A percentile compares a stretch with the other conserved stretches of the same genome.
These are phyloP conservation scores for Poliocrania exsul DNA, from an alignment of 2,797 vertebrate species.

Conservation along the genomic window DNA sequence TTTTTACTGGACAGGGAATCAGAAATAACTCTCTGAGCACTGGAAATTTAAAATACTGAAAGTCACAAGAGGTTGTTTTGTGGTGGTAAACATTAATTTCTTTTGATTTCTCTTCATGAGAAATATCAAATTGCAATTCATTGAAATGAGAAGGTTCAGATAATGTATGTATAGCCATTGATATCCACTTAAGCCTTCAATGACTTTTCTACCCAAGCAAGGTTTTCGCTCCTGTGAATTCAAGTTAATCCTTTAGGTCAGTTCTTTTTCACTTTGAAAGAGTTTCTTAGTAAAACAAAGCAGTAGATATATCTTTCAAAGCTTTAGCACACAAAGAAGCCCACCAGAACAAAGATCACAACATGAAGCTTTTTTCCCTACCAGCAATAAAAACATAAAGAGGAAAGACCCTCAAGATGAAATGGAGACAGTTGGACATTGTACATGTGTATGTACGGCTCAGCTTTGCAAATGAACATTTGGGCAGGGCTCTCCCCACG, in stretches of 20 bases:
- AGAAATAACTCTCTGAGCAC: background rate
- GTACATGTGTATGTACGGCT: too few relatives aligned
- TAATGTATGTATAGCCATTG: background rate
- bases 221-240: background rate
- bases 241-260: background rate
- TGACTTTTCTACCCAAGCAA: background rate
- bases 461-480: too few relatives aligned
- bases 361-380: background rate
- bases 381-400: background rate
- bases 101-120: background rate
- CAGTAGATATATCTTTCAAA: background rate
- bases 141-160: background rate
- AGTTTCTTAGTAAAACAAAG: background rate
- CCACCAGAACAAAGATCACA: background rate
- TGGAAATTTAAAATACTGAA: background rate
- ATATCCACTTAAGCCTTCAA: background rate
- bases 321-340: background rate
- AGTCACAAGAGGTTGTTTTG: background rate
- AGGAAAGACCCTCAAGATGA: background rate
- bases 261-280: background rate
- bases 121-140: background rate
- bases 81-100: background rate
- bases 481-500: too few relatives aligned
- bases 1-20: background rate
- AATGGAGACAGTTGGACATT: background rate